Evolutionary conservation across 1,140 invertebrate genomes (phyloP).

Genomic region (Pomacea maculata): DNA sequence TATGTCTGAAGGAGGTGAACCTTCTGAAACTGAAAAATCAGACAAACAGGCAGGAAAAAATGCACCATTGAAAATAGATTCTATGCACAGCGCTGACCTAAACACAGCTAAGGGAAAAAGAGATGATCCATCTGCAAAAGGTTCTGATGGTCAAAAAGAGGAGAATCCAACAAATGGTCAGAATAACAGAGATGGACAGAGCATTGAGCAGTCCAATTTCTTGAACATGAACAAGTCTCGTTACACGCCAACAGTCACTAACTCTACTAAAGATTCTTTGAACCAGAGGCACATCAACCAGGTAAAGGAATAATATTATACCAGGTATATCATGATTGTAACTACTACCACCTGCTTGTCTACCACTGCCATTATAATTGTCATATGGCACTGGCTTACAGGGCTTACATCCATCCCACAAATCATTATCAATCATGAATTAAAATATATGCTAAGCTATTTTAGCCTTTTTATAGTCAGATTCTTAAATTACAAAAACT

Average conservation of each 20-base stretch:
- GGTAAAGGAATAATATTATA: not conserved
- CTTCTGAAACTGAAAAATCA: not conserved
- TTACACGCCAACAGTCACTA: not conserved
- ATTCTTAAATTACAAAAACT: no score
- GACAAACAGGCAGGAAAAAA: conserved; percentile 22
- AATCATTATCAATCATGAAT: no score
- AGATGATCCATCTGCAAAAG: conserved; percentile 11
- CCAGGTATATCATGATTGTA: not conserved
- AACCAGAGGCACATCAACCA: not conserved
- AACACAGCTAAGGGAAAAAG: conserved; percentile 29
- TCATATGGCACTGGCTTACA: not conserved
- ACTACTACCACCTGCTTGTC: not conserved
- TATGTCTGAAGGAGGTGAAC: conserved; percentile 4
- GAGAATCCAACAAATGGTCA: conserved; percentile 3
- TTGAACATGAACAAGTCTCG: conserved; percentile 21
- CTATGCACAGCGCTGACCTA: conserved; percentile 30
- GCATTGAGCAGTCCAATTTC: conserved; percentile 7
- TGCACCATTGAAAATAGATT: conserved; percentile 23
- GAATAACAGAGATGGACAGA: not conserved
- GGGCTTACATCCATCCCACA: not conserved
- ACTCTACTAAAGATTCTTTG: not conserved
- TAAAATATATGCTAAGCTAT: no score
- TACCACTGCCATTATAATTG: not conserved
- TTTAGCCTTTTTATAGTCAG: no score
- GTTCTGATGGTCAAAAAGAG: conserved; percentile 24